These are phyloP conservation scores for Glandiceps talaboti DNA, from an alignment of 53 echinoderm and acorn worm genomes.

Conservation along the genomic window DNA sequence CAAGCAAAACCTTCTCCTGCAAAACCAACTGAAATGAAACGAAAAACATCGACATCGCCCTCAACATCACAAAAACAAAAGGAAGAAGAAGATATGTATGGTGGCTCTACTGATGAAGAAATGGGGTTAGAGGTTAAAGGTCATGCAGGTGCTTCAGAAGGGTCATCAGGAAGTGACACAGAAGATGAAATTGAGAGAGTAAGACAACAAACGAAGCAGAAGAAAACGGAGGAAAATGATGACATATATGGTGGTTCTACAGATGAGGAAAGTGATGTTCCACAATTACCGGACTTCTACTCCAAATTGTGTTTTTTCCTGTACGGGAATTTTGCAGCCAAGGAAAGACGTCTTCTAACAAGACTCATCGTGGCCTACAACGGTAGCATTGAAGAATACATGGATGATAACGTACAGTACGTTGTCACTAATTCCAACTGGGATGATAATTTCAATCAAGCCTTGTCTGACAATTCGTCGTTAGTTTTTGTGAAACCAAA, in stretches of 20 bases:
- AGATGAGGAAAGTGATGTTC: slow-evolving; percentile 44
- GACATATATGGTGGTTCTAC: slow-evolving; percentile 45
- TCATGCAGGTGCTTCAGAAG: neutral
- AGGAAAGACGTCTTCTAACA: slow-evolving; percentile 56
- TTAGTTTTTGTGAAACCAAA: slow-evolving; percentile 55
- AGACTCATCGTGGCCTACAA: too few species aligned
- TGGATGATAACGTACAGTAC: too few species aligned
- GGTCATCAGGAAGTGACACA: slow-evolving; percentile 69
- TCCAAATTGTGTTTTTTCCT: slow-evolving; percentile 60
- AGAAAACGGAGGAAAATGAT: neutral
- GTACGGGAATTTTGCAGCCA: slow-evolving; percentile 60
- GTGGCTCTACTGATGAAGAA: slow-evolving; percentile 57
- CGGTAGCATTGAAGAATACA: too few species aligned
- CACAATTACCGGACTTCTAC: slow-evolving; percentile 78
- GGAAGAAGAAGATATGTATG: slow-evolving; percentile 19
- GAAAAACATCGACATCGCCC: neutral
- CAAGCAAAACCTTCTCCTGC: neutral
- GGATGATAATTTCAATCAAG: too few species aligned
- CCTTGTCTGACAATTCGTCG: slow-evolving; percentile 46
- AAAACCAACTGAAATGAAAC: neutral
- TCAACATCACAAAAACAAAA: neutral
- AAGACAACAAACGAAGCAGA: too few species aligned
- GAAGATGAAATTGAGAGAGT: slow-evolving; percentile 88
- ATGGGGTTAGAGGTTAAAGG: slow-evolving; percentile 18
- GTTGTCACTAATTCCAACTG: too few species aligned